A percentile compares a stretch with the other conserved stretches of the same genome.
Evolutionary conservation across 1,140 invertebrate genomes (phyloP).

Genomic region (Drosophila triauraria): DNA sequence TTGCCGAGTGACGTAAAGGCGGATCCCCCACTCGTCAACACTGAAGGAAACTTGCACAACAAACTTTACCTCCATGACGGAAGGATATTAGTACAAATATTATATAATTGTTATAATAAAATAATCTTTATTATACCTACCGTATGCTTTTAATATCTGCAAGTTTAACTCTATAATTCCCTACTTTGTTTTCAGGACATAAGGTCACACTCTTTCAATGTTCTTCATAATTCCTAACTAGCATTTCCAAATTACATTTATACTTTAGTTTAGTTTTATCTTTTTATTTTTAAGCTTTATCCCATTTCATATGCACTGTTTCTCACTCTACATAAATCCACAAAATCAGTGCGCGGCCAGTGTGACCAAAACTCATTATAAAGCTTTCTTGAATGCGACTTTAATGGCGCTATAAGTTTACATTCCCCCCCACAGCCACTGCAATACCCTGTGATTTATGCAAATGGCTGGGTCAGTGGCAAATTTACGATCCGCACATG

Average conservation of each 20-base stretch:
- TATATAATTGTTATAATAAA: neutral
- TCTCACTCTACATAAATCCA: neutral
- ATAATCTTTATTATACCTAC: no score
- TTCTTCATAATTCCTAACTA: neutral
- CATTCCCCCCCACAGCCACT: neutral
- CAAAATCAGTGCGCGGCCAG: neutral
- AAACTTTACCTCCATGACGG: neutral
- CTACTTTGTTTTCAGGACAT: neutral
- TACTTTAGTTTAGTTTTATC: rapidly evolving
- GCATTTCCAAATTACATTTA: neutral
- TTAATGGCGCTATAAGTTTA: conserved; percentile 42
- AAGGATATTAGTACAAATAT: neutral
- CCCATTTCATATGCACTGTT: neutral
- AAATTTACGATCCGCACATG: conserved; percentile 56
- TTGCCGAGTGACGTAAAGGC: conserved; percentile 54
- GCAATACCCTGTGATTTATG: conserved; percentile 59
- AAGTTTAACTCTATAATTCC: neutral
- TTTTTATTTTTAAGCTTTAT: neutral
- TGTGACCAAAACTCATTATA: conserved; percentile 17
- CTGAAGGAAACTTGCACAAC: neutral
- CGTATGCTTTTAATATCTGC: no score
- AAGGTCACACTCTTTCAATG: neutral
- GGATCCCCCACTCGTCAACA: no score
- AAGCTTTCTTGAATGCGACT: conserved; percentile 21
- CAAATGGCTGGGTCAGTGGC: conserved; percentile 54